Evolutionary conservation across 2,797 vertebrate genomes (phyloP), one percentile per base, ranked within the genome.

Genomic region (Pyrocephalus nanus): DNA sequence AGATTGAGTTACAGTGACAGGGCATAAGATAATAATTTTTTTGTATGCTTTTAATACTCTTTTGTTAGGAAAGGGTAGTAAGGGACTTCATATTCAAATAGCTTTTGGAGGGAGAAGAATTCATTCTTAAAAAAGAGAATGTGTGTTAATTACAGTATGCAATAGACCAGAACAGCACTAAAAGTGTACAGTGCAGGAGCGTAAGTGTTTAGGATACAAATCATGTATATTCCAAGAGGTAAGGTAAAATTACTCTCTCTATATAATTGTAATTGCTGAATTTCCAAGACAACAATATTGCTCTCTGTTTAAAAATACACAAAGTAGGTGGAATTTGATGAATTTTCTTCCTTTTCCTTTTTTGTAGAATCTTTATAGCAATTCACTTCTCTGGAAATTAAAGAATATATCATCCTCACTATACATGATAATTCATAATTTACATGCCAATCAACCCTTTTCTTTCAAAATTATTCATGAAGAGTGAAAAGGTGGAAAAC

Each of bases 111-210:
- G 32, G 16, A 77, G 19, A 55, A 76, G 70, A 81, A 74, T 55
- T 86, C 51, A 93, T 69, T 55, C 50, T 62, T 16, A 38, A 90
- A 88, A 72, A 62, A 22, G 34, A 89, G 57, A 94, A 79, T 30
- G 66, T 50, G 50, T 88, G 53, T 74, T 95, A 95, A 93, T 74
- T 90, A 79, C 77, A 77, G 12, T 48, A 81, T 45, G 34, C 58
- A 93, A 25, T 42, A 62, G 57, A 65, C 29, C 57, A 93, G 70
- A 96, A 89, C 38, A 96, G 18, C 36, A 91, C 40, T 84, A 79
- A 66, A 94, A 61, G 15, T 54, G n/a, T 51, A 58, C 27, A 88
- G 9, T 22, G 73, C 19, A 76, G 22, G 26, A 62, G 29, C 90
- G 78, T 86, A 79, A 66, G 27, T 69, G 32, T 36, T 81, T 81